phyloP scores from a whole-genome alignment of 2,113 vertebrate genomes.

The Rhabdomys dilectus region DNA sequence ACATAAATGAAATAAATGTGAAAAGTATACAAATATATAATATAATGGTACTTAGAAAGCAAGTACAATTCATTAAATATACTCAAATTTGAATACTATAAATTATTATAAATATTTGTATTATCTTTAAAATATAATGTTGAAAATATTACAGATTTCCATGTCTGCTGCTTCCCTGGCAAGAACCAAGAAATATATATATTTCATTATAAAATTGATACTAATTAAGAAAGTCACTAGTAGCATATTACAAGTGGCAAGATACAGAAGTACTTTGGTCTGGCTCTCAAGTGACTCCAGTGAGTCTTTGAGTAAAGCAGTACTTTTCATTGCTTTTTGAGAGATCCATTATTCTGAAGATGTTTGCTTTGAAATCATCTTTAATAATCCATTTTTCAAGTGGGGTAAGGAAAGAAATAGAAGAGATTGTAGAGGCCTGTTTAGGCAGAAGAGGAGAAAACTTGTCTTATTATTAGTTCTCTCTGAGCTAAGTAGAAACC shows the following conservation, averaged over 20 bases:
- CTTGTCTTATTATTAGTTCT: not conserved
- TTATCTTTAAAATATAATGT: not conserved
- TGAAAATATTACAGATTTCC: not conserved
- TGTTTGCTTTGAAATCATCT: not conserved
- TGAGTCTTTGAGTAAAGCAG: not conserved
- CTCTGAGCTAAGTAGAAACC: not conserved
- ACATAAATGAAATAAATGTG: not conserved
- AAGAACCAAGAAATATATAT: not conserved
- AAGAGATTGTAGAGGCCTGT: not conserved
- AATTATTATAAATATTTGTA: constrained; percentile 26
- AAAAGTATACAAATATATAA: not conserved
- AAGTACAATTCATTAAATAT: constrained; percentile 9
- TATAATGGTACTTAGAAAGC: not conserved
- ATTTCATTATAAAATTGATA: not conserved
- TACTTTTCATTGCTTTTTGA: not conserved
- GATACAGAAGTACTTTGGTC: not conserved
- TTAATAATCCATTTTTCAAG: not conserved
- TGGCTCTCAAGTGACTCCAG: not conserved
- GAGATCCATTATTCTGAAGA: not conserved
- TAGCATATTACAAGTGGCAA: not conserved
- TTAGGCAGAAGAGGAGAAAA: not conserved
- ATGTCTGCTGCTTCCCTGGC: constrained; percentile 6
- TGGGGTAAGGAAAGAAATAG: not conserved
- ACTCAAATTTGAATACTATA: not conserved
- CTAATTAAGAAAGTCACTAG: not conserved